Conservation (phyloP, 2,113 vertebrate genomes). For the Syngnathoides biaculeatus region DNA sequence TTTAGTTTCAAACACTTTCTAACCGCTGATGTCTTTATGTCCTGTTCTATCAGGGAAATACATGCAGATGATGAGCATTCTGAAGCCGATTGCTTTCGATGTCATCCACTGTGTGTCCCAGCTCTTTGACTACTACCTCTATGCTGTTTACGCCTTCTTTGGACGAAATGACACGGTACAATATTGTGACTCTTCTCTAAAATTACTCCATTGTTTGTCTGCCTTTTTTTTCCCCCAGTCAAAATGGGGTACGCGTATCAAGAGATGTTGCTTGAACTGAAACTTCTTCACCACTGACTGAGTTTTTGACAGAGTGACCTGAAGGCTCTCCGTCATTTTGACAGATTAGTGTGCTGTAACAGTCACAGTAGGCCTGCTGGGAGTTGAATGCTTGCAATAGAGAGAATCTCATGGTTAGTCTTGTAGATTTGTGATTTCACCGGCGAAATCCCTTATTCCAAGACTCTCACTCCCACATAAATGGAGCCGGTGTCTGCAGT, state of each 20-base stretch:
- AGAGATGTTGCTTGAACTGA: neutral
- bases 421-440: neutral
- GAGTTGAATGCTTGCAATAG: neutral
- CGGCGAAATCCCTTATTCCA: neutral
- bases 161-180: slow-evolving; percentile 94
- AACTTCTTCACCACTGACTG: neutral
- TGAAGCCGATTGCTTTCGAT: slow-evolving; percentile 97
- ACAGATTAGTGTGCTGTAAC: neutral
- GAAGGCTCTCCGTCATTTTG: slow-evolving; percentile 1
- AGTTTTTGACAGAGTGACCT: neutral
- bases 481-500: neutral
- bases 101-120: slow-evolving; percentile 98
- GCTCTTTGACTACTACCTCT: slow-evolving; percentile 98
- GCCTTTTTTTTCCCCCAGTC: neutral
- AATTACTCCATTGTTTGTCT: neutral
- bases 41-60: slow-evolving; percentile 83
- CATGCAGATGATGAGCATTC: slow-evolving; percentile 99
- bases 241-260: neutral
- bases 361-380: neutral
- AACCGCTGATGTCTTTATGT: slow-evolving; percentile 16
- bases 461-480: neutral
- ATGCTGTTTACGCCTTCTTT: slow-evolving; percentile 95
- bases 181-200: neutral
- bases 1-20: neutral
- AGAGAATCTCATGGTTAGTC: neutral